phyloP scores from a whole-genome alignment of 2,888 invertebrate species.

The Latrodectus elegans region DNA sequence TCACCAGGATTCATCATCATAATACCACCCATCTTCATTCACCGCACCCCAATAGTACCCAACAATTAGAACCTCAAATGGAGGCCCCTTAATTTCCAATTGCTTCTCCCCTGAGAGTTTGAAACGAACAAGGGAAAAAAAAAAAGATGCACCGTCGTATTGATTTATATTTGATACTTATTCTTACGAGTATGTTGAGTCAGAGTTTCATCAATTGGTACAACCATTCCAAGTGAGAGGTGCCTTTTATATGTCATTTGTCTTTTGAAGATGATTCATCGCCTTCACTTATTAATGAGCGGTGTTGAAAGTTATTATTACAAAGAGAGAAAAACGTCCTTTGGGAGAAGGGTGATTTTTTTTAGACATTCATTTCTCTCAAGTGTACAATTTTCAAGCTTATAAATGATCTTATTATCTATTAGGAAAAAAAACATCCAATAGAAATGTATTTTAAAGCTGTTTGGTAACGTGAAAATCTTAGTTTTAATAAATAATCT shows the following conservation, averaged over 20 bases:
- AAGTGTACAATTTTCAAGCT: too few species aligned
- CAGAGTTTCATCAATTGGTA: not conserved
- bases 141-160: not conserved
- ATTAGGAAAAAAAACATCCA: too few species aligned
- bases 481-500: too few species aligned
- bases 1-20: conserved; percentile 10
- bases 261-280: conserved; percentile 32
- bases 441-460: too few species aligned
- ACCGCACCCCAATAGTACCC: conserved; percentile 24
- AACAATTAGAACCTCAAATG: conserved; percentile 4
- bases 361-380: too few species aligned
- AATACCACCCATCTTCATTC: conserved; percentile 21
- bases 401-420: too few species aligned
- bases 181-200: not conserved
- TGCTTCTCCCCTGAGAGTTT: not conserved
- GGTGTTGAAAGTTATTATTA: conserved; percentile 2
- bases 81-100: conserved; percentile 18
- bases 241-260: conserved; percentile 37
- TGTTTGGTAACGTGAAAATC: too few species aligned
- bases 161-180: conserved; percentile 8
- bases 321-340: not conserved
- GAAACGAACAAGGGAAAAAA: not conserved
- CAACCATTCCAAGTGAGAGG: not conserved
- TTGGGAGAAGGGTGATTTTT: too few species aligned
- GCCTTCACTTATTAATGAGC: conserved; percentile 23